Percentiles rank a stretch among this genome's conserved stretches.
Evolutionary conservation across 2,888 invertebrate species (phyloP).

Genomic region (Cheilosia impressa): DNA sequence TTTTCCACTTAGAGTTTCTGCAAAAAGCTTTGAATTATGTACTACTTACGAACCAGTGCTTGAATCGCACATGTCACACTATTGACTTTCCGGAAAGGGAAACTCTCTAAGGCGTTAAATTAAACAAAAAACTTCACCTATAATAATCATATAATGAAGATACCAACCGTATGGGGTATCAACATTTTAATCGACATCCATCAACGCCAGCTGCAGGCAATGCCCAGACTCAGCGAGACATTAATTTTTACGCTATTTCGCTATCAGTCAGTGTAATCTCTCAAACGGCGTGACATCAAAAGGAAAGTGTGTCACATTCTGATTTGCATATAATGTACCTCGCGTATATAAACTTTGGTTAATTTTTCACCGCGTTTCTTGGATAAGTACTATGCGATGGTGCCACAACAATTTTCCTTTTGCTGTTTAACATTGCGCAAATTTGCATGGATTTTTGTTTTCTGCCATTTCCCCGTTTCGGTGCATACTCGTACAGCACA

Average conservation of each 20-base stretch:
- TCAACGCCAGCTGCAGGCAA: conserved; percentile 63
- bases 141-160: background rate
- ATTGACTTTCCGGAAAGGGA: background rate
- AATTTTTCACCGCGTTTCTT: conserved; percentile 39
- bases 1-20: too few relatives aligned
- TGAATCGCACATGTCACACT: too few relatives aligned
- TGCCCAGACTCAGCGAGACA: conserved; percentile 13
- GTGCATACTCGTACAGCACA: background rate
- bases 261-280: conserved; percentile 62
- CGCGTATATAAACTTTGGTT: conserved; percentile 33
- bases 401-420: conserved; percentile 29
- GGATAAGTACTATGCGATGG: conserved; percentile 6
- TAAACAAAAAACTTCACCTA: background rate
- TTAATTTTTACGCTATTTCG: conserved; percentile 51
- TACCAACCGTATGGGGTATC: conserved; percentile 19
- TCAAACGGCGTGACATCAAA: conserved; percentile 67
- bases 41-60: too few relatives aligned
- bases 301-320: conserved; percentile 73
- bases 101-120: conserved; percentile 13
- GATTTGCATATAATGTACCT: conserved; percentile 39
- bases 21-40: too few relatives aligned
- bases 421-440: conserved; percentile 21
- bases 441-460: conserved; percentile 18
- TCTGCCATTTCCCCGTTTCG: conserved; percentile 9
- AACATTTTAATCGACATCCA: conserved; percentile 44